phyloP scores from a whole-genome alignment of 2,113 vertebrate genomes.

The Sinocyclocheilus anophthalmus region DNA sequence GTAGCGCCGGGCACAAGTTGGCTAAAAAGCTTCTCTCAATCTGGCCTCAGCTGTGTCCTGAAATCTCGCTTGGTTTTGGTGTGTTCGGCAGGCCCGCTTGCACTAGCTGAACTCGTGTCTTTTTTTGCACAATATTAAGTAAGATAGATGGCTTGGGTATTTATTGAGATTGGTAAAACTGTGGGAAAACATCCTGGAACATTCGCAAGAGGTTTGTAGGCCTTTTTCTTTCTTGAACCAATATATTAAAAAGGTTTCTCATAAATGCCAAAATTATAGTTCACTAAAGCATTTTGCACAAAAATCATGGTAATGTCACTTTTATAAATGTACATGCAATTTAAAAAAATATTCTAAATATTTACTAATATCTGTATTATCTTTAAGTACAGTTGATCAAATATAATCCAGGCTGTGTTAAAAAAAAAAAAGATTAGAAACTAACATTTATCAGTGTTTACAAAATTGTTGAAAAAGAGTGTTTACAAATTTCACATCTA shows the following conservation, averaged over 20 bases:
- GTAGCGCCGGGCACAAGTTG: slow-evolving; percentile 5
- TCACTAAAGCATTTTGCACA: slow-evolving; percentile 87
- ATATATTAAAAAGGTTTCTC: slow-evolving; percentile 71
- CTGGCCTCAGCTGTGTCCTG: slow-evolving; percentile 10
- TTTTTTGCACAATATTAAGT: slow-evolving; percentile 78
- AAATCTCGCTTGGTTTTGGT: slow-evolving; percentile 39
- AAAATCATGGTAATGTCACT: slow-evolving; percentile 76
- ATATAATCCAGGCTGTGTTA: slow-evolving; percentile 76
- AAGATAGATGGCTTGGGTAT: slow-evolving; percentile 63
- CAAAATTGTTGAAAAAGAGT: slow-evolving; percentile 71
- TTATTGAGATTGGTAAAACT: slow-evolving; percentile 55
- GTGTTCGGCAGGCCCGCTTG: slow-evolving; percentile 69
- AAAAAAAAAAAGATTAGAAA: slow-evolving; percentile 65
- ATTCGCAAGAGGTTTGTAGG: slow-evolving; percentile 55
- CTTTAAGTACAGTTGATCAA: slow-evolving; percentile 70
- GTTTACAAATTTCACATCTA: slow-evolving; percentile 74
- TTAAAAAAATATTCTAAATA: slow-evolving; percentile 72
- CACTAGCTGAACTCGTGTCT: slow-evolving; percentile 71
- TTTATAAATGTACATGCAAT: slow-evolving; percentile 80
- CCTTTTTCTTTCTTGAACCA: slow-evolving; percentile 49
- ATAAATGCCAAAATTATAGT: slow-evolving; percentile 84
- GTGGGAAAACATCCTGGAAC: slow-evolving; percentile 54
- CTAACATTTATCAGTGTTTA: slow-evolving; percentile 78
- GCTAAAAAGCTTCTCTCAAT: slow-evolving; percentile 15
- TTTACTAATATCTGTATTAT: slow-evolving; percentile 76